These are phyloP conservation scores for Muntiacus reevesi DNA, from an alignment of 2,113 vertebrate species.

Conservation along the genomic window DNA sequence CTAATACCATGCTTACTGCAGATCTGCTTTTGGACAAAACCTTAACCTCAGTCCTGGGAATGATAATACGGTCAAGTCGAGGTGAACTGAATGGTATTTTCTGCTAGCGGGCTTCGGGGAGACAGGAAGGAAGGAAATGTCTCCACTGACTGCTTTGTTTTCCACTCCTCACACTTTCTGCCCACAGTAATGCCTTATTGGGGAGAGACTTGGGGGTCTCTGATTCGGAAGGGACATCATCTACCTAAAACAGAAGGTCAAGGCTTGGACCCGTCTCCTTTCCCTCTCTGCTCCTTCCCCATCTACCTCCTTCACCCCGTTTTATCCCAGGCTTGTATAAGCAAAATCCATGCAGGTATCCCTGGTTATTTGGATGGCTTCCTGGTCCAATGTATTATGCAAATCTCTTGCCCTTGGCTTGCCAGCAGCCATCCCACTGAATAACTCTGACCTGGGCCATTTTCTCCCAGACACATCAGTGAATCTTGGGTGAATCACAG, in stretches of 20 bases:
- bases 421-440: background rate
- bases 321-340: background rate
- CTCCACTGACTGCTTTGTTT: too few species aligned
- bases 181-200: rapidly evolving
- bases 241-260: background rate
- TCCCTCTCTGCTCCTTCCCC: background rate
- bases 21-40: background rate
- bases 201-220: background rate
- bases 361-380: background rate
- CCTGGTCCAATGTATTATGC: background rate
- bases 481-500: background rate
- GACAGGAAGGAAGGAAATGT: background rate
- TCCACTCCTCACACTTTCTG: background rate
- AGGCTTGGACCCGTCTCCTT: background rate
- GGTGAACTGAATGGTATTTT: background rate
- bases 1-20: rapidly evolving
- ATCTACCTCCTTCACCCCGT: background rate
- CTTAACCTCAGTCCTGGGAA: background rate
- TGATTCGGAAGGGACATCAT: background rate
- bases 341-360: background rate
- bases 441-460: background rate
- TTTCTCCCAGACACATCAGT: background rate
- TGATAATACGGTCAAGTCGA: background rate
- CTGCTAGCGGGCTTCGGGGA: background rate
- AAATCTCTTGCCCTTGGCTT: background rate